Base-by-base conservation (phyloP, 2,888 invertebrate species). In the Catocala sponsa region DNA sequence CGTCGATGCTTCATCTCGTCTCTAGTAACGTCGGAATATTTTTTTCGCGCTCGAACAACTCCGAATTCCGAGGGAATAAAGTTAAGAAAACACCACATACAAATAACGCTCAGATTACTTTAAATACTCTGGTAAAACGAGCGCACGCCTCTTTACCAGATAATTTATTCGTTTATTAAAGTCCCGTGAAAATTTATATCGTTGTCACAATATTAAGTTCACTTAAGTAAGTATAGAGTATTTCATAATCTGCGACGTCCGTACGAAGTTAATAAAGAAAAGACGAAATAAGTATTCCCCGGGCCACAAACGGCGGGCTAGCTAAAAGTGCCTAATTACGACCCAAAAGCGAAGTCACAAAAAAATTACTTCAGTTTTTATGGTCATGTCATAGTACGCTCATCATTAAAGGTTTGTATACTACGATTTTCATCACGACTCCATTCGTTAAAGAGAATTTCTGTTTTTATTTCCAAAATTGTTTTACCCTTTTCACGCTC, bases 1-100 rank as follows among this genome's bases (percentile, higher is more conserved):
- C 81, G 79, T 79, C 76, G 81, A 72, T 79, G 85, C 83, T 82
- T 83, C 86, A 75, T 85, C 83, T 82, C 82, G 72, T 81, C 84
- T 72, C 75, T 81, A 73, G 76, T 76, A 78, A 68, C 75, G 76
- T 66, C 68, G 73, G 83, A 86, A 86, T 85, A 83, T 87, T 89
- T 87, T 76, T 89, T 86, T 85, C 80, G 74, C 87, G 82, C 83
- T 84, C 75, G 79, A 85, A 82, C 66, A 79, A 80, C 61, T 82
- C 74, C 74, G 68, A 74, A 82, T 84, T 82, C 73, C 62, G 66
- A 55, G 63, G 62, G 63, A 83, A 83, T 83, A 76, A 81, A 82
- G 79, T 84, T 83, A 78, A 70, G 68, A 80, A 84, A 88, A 84
- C 81, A 83, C 74, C 80, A 84, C 77, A 81, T 69, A 85, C 83